Percentiles rank a stretch among this genome's conserved stretches.
These are phyloP conservation scores for Siniperca undulata DNA, from an alignment of 2,797 vertebrate genomes.

Conservation along the genomic window DNA sequence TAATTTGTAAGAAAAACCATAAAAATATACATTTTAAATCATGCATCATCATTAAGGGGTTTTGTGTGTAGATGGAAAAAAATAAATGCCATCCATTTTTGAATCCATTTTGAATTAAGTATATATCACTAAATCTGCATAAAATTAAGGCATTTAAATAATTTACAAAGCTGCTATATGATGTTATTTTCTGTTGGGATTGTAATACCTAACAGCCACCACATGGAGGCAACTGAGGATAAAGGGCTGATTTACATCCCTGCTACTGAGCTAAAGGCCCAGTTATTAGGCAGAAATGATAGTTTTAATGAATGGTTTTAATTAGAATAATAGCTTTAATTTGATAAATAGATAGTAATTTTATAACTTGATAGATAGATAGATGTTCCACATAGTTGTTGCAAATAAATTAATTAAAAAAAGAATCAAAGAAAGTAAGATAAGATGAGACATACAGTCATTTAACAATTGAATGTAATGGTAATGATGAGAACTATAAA, in stretches of 20 bases:
- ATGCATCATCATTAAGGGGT: neutral
- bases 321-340: neutral
- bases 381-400: too few relatives aligned
- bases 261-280: neutral
- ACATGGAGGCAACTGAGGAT: conserved; percentile 49
- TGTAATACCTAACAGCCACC: conserved; percentile 43
- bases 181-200: neutral
- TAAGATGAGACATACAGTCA: neutral
- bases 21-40: neutral
- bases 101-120: neutral
- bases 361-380: neutral
- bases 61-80: neutral
- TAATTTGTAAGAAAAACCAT: neutral
- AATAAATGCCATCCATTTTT: neutral
- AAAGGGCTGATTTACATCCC: neutral
- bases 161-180: neutral
- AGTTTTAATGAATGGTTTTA: neutral
- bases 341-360: neutral
- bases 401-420: too few relatives aligned
- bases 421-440: too few relatives aligned
- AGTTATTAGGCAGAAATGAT: neutral
- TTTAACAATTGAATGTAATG: neutral
- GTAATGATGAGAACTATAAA: neutral
- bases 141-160: neutral
- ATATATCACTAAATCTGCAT: neutral